phyloP scores from a whole-genome alignment of 1,140 invertebrate genomes.

The Meloidogyne hapla region DNA sequence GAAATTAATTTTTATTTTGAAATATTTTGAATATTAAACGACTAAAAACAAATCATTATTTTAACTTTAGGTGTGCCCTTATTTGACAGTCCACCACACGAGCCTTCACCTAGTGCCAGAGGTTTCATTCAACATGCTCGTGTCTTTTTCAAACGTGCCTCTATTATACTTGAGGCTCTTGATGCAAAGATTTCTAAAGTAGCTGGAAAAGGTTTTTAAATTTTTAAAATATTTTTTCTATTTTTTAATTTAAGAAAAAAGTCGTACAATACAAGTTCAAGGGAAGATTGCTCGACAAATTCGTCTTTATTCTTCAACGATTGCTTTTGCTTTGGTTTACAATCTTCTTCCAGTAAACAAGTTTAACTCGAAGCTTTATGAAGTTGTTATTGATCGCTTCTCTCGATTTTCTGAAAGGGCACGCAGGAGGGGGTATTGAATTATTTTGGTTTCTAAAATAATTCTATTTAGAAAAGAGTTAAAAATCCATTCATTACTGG shows the following conservation, averaged over 20 bases:
- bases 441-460: not conserved
- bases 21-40: too few species aligned
- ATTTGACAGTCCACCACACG: conserved; percentile 26
- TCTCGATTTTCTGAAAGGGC: conserved; percentile 14
- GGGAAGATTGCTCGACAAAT: conserved; percentile 20
- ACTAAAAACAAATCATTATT: not conserved
- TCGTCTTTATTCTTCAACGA: conserved; percentile 22
- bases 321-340: conserved; percentile 31
- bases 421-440: not conserved
- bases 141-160: conserved; percentile 37
- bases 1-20: too few species aligned
- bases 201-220: conserved; percentile 11
- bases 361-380: conserved; percentile 18
- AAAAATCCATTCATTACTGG: conserved; percentile 28
- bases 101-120: conserved; percentile 28
- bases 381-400: conserved; percentile 15
- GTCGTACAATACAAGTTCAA: conserved; percentile 27
- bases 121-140: conserved; percentile 36
- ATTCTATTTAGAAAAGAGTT: conserved; percentile 29
- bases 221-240: not conserved
- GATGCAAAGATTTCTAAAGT: conserved; percentile 10
- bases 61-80: conserved; percentile 24
- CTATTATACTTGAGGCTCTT: conserved; percentile 25
- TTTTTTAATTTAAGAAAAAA: conserved; percentile 29
- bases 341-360: conserved; percentile 30